These are phyloP conservation scores for Leiothrix lutea DNA, from an alignment of 2,113 vertebrate genomes.

Conservation along the genomic window DNA sequence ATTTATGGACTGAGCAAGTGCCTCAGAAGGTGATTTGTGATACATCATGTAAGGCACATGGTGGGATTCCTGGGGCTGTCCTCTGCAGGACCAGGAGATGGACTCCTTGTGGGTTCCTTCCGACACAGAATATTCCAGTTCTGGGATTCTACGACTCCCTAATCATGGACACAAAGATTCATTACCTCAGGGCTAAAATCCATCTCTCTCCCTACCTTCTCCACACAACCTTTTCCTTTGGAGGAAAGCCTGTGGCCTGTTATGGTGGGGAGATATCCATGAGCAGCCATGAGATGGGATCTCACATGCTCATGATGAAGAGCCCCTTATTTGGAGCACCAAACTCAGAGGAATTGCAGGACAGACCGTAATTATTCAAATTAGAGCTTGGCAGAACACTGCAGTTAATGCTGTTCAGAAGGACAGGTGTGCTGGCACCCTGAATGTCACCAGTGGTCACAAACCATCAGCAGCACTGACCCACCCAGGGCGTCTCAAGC, in stretches of 20 bases:
- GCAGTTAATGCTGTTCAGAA: neutral
- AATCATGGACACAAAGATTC: neutral
- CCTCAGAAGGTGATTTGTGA: neutral
- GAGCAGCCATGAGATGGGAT: neutral
- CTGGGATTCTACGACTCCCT: accelerated
- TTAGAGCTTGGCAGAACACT: neutral
- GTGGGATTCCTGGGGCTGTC: neutral
- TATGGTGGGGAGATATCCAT: neutral
- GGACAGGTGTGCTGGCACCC: neutral
- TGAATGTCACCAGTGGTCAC: neutral
- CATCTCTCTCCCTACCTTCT: neutral
- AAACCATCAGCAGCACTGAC: neutral
- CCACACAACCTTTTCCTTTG: neutral
- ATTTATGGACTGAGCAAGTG: neutral
- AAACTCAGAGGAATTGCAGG: neutral
- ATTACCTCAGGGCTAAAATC: neutral
- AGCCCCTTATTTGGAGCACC: neutral
- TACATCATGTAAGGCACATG: accelerated
- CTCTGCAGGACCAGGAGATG: neutral
- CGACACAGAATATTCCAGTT: neutral
- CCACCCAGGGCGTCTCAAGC: neutral
- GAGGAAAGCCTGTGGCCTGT: neutral
- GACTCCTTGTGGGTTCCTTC: neutral
- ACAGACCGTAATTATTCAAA: neutral
- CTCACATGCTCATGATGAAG: neutral